Base-by-base conservation (phyloP, 2,113 vertebrate species). In the Talpa occidentalis region DNA sequence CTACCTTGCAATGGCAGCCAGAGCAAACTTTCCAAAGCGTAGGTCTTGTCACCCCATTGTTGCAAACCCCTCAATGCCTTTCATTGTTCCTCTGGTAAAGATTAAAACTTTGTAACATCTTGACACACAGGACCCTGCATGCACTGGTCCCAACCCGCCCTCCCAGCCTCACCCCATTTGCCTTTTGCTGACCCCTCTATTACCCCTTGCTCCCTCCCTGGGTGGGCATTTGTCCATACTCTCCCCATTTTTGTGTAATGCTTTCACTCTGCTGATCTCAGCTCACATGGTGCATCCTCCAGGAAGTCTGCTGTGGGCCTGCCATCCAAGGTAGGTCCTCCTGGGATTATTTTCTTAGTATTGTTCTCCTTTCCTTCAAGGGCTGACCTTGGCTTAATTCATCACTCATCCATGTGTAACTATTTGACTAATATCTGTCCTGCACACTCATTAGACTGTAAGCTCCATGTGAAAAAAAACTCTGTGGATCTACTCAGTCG, bases 21-120 rank as follows among this genome's bases (percentile, higher is more conserved):
- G 24, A 84, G 40, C 30, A n/a, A 87, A 72, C 16, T 64, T 83
- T 77, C 80, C 64, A 91, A 83, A 84, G 32, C 40, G 82, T 54
- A 52, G 40, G 40, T 77, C 87, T 52, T 26, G 47, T 80, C 56
- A 21, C 16, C 78, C 3, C 37, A 62, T 49, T 28, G 26, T 42
- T 87, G 9, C 49, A 44, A 78, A 66, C 40, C 64, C 15, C 26
- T 74, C 59, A 5, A 2, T 26, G 37, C 69, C 56, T 81, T 54
- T 64, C 7, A 2, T 16, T 44, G 82, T 32, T 66, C 44, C 74
- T 24, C 14, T n/a, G 11, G 26, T n/a, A n/a, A 83, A 88, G 40
- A 82, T 70, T 44, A 22, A 56, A 49, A 64, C 62, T 60, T 24
- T 35, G 24, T 32, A 35, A 21, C 40, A 16, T 30, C 70, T 70